A percentile compares a stretch with the other conserved stretches of the same genome.
Evolutionary conservation across 2,797 vertebrate genomes (phyloP).

Genomic region (Sebastes kiyomatsui): DNA sequence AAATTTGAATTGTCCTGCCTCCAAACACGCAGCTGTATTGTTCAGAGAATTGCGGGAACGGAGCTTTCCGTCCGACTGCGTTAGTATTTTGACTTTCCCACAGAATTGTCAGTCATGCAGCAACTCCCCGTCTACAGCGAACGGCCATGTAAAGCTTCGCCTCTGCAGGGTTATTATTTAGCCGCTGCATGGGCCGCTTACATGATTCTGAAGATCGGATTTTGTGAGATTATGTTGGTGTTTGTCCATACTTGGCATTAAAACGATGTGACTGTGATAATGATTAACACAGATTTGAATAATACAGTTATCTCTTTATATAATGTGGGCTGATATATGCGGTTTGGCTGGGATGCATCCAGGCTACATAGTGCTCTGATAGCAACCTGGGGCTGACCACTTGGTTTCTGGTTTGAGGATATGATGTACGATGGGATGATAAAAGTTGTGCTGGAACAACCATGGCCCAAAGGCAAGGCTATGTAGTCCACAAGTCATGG

Average conservation of each 20-base stretch:
- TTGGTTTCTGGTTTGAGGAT: slow-evolving; percentile 37
- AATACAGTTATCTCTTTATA: slow-evolving; percentile 21
- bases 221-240: slow-evolving; percentile 57
- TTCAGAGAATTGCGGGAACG: slow-evolving; percentile 50
- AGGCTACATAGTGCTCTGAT: neutral
- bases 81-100: slow-evolving; percentile 57
- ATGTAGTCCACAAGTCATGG: neutral
- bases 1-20: slow-evolving; percentile 67
- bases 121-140: slow-evolving; percentile 51
- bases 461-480: slow-evolving; percentile 12
- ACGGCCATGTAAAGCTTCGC: slow-evolving; percentile 60
- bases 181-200: slow-evolving; percentile 32
- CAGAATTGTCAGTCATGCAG: slow-evolving; percentile 67
- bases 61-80: slow-evolving; percentile 55
- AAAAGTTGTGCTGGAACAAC: slow-evolving; percentile 18
- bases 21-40: slow-evolving; percentile 52
- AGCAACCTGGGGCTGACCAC: slow-evolving; percentile 26
- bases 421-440: slow-evolving; percentile 45
- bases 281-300: slow-evolving; percentile 38
- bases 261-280: slow-evolving; percentile 39
- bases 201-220: slow-evolving; percentile 55
- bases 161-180: slow-evolving; percentile 58
- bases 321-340: slow-evolving; percentile 19
- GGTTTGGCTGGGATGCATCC: slow-evolving; percentile 31
- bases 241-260: slow-evolving; percentile 53